These are phyloP conservation scores for Drosophila macrospina DNA, from an alignment of 2,888 invertebrate genomes.

Conservation along the genomic window DNA sequence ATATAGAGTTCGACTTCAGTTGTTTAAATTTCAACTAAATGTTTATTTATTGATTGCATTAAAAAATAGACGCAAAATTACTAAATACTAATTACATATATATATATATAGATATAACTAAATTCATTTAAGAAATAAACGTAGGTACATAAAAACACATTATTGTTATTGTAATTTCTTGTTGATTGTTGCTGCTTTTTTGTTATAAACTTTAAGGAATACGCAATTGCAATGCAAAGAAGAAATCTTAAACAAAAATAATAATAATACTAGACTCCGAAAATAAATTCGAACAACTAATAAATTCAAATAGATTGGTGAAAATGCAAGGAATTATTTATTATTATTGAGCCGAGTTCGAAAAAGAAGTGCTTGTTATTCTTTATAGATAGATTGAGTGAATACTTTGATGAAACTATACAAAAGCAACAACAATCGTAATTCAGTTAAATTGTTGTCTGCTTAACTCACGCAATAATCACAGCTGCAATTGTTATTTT, in stretches of 20 bases:
- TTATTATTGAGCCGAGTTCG: constrained; percentile 25
- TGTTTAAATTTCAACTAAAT: constrained; percentile 32
- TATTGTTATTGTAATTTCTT: constrained; percentile 30
- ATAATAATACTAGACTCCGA: constrained; percentile 51
- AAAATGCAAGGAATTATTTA: constrained; percentile 34
- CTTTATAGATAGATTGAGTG: constrained; percentile 15
- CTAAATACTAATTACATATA: constrained; percentile 49
- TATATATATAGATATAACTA: constrained; percentile 47
- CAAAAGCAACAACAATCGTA: constrained; percentile 36
- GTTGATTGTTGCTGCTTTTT: constrained; percentile 43
- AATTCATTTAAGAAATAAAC: constrained; percentile 58
- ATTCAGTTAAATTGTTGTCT: constrained; percentile 43
- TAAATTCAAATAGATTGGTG: constrained; percentile 61
- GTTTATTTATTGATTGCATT: constrained; percentile 64
- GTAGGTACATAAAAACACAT: constrained; percentile 64
- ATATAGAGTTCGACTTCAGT: too few relatives aligned
- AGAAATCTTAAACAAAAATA: constrained; percentile 2
- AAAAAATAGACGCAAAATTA: constrained; percentile 58
- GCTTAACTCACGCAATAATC: constrained; percentile 62
- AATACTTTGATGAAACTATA: constrained; percentile 34
- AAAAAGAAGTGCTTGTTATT: constrained; percentile 35
- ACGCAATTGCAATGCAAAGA: constrained; percentile 5
- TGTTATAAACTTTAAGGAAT: constrained; percentile 2
- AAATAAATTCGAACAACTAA: constrained; percentile 53
- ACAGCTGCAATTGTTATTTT: constrained; percentile 65